phyloP scores from a whole-genome alignment of 2,113 vertebrate genomes.

The Alligator sinensis region DNA sequence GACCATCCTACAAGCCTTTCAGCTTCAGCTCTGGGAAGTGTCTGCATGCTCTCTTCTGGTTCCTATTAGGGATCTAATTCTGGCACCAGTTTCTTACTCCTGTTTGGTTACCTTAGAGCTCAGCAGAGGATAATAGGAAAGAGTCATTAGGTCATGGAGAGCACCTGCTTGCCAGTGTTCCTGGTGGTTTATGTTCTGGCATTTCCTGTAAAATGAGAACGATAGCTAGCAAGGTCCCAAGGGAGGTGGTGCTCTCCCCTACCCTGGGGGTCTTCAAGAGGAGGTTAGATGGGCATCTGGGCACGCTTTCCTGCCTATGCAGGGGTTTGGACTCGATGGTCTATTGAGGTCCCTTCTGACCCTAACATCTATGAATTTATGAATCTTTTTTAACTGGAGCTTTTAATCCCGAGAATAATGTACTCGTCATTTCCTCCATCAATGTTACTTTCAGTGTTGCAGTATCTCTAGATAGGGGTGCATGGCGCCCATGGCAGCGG shows the following conservation, averaged over 20 bases:
- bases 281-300: too few relatives aligned
- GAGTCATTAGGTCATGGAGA: neutral
- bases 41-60: constrained; percentile 14
- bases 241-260: too few relatives aligned
- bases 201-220: neutral
- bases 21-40: neutral
- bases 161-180: constrained; percentile 13
- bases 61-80: constrained; percentile 17
- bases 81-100: neutral
- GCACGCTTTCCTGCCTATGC: too few relatives aligned
- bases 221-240: neutral
- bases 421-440: neutral
- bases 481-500: rapidly evolving
- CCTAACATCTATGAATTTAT: too few relatives aligned
- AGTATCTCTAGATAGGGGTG: neutral
- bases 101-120: constrained; percentile 42
- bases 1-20: constrained; percentile 17
- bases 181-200: neutral
- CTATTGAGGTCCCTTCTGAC: too few relatives aligned
- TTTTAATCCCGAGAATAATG: neutral
- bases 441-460: neutral
- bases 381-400: neutral
- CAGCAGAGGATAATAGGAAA: constrained; percentile 13
- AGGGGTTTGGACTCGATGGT: too few relatives aligned
- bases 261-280: too few relatives aligned